Evolutionary conservation across 2,888 invertebrate species (phyloP).

Genomic region (Ferrisia virgata): DNA sequence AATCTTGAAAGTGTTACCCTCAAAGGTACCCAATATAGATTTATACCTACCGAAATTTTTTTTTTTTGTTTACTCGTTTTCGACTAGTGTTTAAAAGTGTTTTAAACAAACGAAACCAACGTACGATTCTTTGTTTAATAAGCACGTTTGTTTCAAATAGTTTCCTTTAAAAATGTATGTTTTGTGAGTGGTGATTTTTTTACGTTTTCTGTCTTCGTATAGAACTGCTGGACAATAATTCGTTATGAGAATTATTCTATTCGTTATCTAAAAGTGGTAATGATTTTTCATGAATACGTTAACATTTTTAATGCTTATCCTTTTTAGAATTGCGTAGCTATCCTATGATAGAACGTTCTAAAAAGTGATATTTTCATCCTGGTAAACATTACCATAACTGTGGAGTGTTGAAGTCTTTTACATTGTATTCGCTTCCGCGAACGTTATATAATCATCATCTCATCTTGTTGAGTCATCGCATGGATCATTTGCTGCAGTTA

Average conservation of each 20-base stretch:
- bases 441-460: background rate
- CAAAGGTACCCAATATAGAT: slow-evolving; percentile 33
- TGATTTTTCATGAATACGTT: background rate
- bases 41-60: slow-evolving; percentile 20
- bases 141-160: background rate
- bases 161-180: background rate
- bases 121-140: background rate
- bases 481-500: slow-evolving; percentile 23
- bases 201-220: background rate
- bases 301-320: background rate
- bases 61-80: background rate
- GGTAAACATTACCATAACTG: background rate
- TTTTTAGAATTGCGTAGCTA: background rate
- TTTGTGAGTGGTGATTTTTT: background rate
- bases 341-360: background rate
- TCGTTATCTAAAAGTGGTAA: background rate
- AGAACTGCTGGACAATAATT: background rate
- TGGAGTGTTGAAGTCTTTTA: background rate
- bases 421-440: background rate
- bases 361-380: background rate
- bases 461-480: slow-evolving; percentile 12
- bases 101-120: background rate
- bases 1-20: slow-evolving; percentile 26
- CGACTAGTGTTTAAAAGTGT: background rate
- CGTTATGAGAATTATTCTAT: background rate